Percentiles rank a stretch among this genome's conserved stretches.
Evolutionary conservation across 2,888 invertebrate species (phyloP).

Genomic region (Athetis lepigone): DNA sequence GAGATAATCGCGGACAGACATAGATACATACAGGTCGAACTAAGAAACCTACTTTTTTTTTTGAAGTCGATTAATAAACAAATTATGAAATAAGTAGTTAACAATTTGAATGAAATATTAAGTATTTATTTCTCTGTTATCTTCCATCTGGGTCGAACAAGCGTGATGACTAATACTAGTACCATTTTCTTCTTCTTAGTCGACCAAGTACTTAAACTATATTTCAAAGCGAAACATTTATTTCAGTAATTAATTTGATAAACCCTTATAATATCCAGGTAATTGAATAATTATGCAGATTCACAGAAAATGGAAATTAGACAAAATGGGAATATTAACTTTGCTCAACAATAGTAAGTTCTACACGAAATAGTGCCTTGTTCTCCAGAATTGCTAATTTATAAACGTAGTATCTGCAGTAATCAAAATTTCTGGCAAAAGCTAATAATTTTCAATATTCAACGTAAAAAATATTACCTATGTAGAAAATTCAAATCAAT

Average conservation of each 20-base stretch:
- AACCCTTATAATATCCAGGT: background rate
- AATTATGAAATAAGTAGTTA: too few species aligned
- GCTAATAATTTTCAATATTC: background rate
- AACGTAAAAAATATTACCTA: background rate
- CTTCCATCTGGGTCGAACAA: too few species aligned
- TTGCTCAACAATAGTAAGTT: background rate
- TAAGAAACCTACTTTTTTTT: too few species aligned
- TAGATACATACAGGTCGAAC: too few species aligned
- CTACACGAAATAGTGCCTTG: background rate
- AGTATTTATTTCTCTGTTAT: too few species aligned
- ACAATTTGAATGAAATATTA: background rate
- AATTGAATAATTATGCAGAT: slow-evolving; percentile 6
- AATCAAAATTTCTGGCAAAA: background rate
- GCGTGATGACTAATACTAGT: too few species aligned
- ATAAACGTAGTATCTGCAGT: too few species aligned
- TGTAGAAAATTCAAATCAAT: slow-evolving; percentile 13
- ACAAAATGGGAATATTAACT: background rate
- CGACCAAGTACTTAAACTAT: background rate
- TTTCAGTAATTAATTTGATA: background rate
- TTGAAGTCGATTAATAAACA: too few species aligned
- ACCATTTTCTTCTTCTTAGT: too few species aligned
- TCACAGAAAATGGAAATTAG: background rate
- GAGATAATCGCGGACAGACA: too few species aligned
- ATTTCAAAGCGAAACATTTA: background rate
- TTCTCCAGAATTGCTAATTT: background rate